Base-by-base conservation (phyloP, 2,888 invertebrate genomes). In the Apotomis betuletana region DNA sequence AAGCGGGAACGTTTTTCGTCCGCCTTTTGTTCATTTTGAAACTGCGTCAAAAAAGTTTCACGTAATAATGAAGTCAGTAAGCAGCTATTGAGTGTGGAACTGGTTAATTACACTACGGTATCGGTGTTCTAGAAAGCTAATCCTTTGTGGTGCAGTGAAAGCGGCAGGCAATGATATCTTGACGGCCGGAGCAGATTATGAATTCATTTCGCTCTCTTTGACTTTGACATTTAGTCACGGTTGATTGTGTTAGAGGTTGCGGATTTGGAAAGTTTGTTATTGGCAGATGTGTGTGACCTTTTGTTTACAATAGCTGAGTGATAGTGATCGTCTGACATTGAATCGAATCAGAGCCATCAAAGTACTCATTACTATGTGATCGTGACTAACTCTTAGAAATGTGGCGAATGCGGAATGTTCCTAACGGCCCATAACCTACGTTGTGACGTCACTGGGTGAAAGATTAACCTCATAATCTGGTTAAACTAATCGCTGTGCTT, bases 81-180 rank as follows among this genome's bases (percentile, higher is more conserved):
- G 60, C 49, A 59, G 75, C 79, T 79, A 87, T 85, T 86, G 81
- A 88, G 86, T 85, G 85, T 83, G 80, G 86, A 87, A 82, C 83
- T 77, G 74, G 75, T 52, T 74, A 80, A 75, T 77, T 76, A 76
- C 74, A 77, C 76, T 77, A 80, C 70, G 65, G 61, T 74, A 72
- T 72, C 72, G 67, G 67, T 71, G 63, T 67, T 65, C 67, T 87
- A 87, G 90, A 91, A 90, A 90, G 90, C 69, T 79, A 80, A 83
- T 91, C 90, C 90, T 91, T 91, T 89, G 89, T 88, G 78, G 74
- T 73, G 59, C 46, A 74, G 89, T 83, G 89, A 89, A 91, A 90
- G 90, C 85, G 79, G 81, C 78, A 75, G 76, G 74, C 77, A 75
- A 27, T 70, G 73, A 80, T 79, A 84, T 81, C 83, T 81, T 86